A percentile compares a stretch with the other conserved stretches of the same genome.
Conservation (phyloP, 2,888 invertebrate species). For the Lomographa bimaculata region DNA sequence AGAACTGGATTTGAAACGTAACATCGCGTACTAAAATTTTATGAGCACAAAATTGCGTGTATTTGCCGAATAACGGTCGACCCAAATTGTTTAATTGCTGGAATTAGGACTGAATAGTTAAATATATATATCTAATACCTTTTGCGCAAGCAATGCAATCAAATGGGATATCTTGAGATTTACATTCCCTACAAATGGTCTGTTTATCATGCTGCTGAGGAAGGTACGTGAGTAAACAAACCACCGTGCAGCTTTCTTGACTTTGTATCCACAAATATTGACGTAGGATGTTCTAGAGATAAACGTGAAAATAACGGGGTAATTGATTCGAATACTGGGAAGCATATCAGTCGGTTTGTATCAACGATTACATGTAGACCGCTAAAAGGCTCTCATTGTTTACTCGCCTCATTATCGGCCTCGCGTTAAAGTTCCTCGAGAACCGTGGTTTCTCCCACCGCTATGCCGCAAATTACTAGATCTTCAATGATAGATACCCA, state of each 20-base stretch:
- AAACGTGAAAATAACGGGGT: constrained; percentile 62
- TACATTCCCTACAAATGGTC: constrained; percentile 24
- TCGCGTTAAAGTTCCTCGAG: constrained; percentile 35
- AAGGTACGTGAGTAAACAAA: constrained; percentile 41
- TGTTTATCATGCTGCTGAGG: constrained; percentile 41
- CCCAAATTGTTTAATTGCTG: constrained; percentile 52
- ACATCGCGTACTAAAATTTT: constrained; percentile 45
- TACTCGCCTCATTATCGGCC: constrained; percentile 55
- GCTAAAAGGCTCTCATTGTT: constrained; percentile 69
- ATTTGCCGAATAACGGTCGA: constrained; percentile 50
- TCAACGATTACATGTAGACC: constrained; percentile 58
- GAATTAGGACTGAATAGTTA: constrained; percentile 43
- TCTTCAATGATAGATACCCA: constrained; percentile 65
- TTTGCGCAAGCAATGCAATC: constrained; percentile 18
- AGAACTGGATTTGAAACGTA: constrained; percentile 35
- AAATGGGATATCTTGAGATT: constrained; percentile 28
- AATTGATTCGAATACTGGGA: constrained; percentile 59
- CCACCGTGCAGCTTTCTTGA: constrained; percentile 49
- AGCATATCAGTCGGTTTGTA: constrained; percentile 58
- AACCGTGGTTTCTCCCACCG: constrained; percentile 38
- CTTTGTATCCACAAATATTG: constrained; percentile 66
- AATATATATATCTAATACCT: constrained; percentile 10
- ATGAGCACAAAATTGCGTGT: constrained; percentile 41
- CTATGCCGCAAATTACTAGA: constrained; percentile 55
- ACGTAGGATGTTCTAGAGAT: constrained; percentile 68